Evolutionary conservation across 2,797 vertebrate species (phyloP), one percentile per base, ranked within the genome.

Genomic region (Enteromius paludinosus): DNA sequence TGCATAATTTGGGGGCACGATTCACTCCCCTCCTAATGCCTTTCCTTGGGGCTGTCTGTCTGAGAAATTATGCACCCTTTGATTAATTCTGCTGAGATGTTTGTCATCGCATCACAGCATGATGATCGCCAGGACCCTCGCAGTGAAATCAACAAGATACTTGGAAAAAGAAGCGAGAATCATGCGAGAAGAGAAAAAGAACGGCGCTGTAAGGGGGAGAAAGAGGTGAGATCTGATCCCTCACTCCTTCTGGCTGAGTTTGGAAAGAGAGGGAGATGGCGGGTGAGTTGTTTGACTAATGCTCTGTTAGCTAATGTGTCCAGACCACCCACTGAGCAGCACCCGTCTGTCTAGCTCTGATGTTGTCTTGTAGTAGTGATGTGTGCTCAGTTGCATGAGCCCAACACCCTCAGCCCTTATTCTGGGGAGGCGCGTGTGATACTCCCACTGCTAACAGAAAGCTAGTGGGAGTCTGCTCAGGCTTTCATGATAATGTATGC

Each of bases 291-390:
- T 82, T 86, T 85, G 83, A 85, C 73, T 86, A 91, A 89, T 88
- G 78, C 91, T 93, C 88, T 89, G 91, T 93, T 93, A 92, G 90
- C 92, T 93, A 93, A 94, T 93, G 91, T 90, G 90, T 89, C 87
- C 85, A 89, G 91, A 91, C 90, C 90, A 86, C 93, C 93, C 49
- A 81, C 87, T 9, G 91, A 85, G 92, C 74, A 83, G 11, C 84
- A 90, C 90, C 86, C 89, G 86, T 91, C 89, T 91, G 89, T 89
- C 88, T 84, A 85, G 84, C 91, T 93, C 88, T 92, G 90, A 93
- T 92, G 89, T 89, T 91, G 90, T 93, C 93, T 93, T 91, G 90
- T 89, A 79, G 68, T 86, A 87, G 89, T 90, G 90, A 87, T 81
- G 84, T 62, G 33, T 87, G 89, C 71, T 79, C 69, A 69, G 59